Percentiles rank a stretch among this genome's conserved stretches.
Evolutionary conservation across 2,797 vertebrate species (phyloP).

Genomic region (Neomorphus geoffroyi): DNA sequence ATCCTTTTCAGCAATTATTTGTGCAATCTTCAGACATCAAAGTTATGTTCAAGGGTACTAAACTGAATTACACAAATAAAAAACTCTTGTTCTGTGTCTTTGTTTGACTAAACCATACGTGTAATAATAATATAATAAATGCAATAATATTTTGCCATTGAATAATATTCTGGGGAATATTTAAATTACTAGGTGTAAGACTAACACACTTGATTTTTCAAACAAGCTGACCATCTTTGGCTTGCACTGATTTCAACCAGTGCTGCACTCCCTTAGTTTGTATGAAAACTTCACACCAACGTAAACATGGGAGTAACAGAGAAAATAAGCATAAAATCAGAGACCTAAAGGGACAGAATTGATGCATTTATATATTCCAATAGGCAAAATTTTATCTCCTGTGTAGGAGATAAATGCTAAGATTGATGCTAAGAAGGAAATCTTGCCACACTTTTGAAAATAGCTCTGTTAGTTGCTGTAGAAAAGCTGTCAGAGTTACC

Average conservation of each 20-base stretch:
- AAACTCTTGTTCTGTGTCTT: not conserved
- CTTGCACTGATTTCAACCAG: not conserved
- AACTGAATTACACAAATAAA: not conserved
- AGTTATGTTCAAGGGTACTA: not conserved
- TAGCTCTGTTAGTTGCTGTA: constrained; percentile 36
- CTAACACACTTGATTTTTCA: not conserved
- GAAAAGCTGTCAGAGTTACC: constrained; percentile 61
- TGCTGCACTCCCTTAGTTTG: not conserved
- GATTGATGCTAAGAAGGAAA: not conserved
- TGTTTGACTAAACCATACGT: not conserved
- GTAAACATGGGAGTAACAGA: not conserved
- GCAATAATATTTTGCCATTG: not conserved
- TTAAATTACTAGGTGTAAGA: not conserved
- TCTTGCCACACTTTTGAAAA: constrained; percentile 6
- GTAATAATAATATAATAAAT: no score
- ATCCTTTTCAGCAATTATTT: not conserved
- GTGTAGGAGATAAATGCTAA: no score
- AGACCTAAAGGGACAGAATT: not conserved
- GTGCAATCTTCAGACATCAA: not conserved
- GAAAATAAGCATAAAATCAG: not conserved
- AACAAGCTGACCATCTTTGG: not conserved
- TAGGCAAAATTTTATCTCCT: not conserved
- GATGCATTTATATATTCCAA: not conserved
- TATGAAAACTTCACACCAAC: not conserved
- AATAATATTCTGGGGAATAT: not conserved